Percentiles rank a stretch among this genome's conserved stretches.
Evolutionary conservation across 2,113 vertebrate species (phyloP).

Genomic region (Synchiropus splendidus): DNA sequence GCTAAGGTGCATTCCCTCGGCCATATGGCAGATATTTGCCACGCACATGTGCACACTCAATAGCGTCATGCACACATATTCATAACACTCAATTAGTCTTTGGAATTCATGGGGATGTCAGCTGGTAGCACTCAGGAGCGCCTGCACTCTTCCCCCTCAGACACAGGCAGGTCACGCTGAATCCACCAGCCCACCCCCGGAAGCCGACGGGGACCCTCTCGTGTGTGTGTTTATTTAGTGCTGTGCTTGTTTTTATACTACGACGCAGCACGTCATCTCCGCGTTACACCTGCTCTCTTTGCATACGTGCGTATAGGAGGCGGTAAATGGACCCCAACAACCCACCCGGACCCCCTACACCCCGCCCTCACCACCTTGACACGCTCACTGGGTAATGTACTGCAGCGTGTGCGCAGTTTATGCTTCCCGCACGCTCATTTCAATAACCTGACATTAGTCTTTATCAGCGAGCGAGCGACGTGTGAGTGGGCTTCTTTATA

Average conservation of each 20-base stretch:
- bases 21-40: conserved; percentile 49
- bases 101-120: conserved; percentile 53
- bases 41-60: too few relatives aligned
- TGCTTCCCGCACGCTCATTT: conserved; percentile 54
- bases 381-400: too few relatives aligned
- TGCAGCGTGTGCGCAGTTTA: conserved; percentile 50
- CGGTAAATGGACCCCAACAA: conserved; percentile 25
- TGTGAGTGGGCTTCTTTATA: too few relatives aligned
- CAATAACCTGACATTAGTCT: conserved; percentile 64
- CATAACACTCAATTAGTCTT: conserved; percentile 52
- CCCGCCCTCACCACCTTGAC: conserved; percentile 30
- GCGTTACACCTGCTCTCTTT: conserved; percentile 6
- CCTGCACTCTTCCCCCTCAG: conserved; percentile 14
- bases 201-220: too few relatives aligned
- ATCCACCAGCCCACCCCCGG: too few relatives aligned
- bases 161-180: too few relatives aligned
- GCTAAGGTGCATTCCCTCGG: conserved; percentile 42
- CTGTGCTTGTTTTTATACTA: conserved; percentile 10
- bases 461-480: conserved; percentile 37
- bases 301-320: conserved; percentile 9
- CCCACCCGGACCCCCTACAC: conserved; percentile 15
- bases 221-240: conserved; percentile 1
- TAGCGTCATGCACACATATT: conserved; percentile 37
- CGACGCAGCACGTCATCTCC: conserved; percentile 1
- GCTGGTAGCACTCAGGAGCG: conserved; percentile 42